phyloP scores from a whole-genome alignment of 1,140 invertebrate species.

The Anastatus disparis region DNA sequence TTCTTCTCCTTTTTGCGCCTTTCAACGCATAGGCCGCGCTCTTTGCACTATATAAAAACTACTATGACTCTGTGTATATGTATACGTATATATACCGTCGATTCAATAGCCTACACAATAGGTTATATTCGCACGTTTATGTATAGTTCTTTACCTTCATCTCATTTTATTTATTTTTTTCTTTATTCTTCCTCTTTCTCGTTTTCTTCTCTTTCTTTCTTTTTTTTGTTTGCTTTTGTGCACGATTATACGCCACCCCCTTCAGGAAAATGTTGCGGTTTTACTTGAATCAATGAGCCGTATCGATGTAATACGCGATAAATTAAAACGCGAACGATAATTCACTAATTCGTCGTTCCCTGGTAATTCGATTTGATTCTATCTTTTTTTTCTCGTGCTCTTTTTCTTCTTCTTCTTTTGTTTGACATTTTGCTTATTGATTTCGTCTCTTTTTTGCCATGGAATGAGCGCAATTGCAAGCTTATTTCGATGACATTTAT shows the following conservation, averaged over 20 bases:
- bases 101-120: slow-evolving; percentile 4
- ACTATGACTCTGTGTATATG: too few species aligned
- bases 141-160: too few species aligned
- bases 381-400: too few species aligned
- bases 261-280: not conserved
- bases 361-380: not conserved
- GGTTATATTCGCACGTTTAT: not conserved
- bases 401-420: too few species aligned
- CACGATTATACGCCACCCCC: too few species aligned
- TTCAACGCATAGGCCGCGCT: not conserved
- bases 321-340: not conserved
- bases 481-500: too few species aligned
- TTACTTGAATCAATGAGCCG: slow-evolving; percentile 22
- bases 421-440: too few species aligned
- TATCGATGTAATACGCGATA: not conserved
- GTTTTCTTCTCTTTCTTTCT: not conserved
- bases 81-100: too few species aligned
- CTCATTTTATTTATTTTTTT: not conserved
- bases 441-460: too few species aligned
- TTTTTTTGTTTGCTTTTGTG: not conserved
- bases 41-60: not conserved
- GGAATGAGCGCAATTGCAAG: too few species aligned
- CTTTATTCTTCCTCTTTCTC: not conserved
- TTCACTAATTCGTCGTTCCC: not conserved
- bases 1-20: too few species aligned